Base-by-base conservation (phyloP, 2,113 vertebrate species). In the Amblyornis subalaris region DNA sequence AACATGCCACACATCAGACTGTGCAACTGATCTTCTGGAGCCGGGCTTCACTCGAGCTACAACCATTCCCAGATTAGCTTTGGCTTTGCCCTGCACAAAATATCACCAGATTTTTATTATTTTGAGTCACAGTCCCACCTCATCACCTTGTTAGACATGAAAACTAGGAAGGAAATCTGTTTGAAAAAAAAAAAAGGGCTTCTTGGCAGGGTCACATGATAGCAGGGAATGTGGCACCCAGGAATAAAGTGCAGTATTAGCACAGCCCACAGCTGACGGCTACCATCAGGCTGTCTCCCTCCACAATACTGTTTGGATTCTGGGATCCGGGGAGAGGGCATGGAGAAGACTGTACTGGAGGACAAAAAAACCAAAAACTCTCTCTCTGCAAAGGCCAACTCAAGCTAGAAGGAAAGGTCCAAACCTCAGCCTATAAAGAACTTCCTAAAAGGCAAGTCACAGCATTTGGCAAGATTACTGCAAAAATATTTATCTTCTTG, bases 401-500 rank as follows among this genome's bases (percentile, higher is more conserved):
- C 8, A 2, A 86, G 44, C 83, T 64, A 75, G 50, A 92, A 72
- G n/a, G 15, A 81, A 94, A 53, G 35, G 81, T 72, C 80, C 60
- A 53, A 65, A 78, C 33, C 15, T 78, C 55, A 58, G 35, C 31
- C 70, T 58, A 65, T 57, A 66, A 71, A 85, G 88, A 60, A 47
- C 35, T 72, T 93, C 73, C 53, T 88, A 73, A 89, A 75, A 89
- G 85, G 51, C 85, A 93, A 89, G 58, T 60, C 81, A 57, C 22
- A 93, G 71, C 71, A 90, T 50, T 82, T 95, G 87, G 89, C 78
- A 95, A 91, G 54, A 71, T 70, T 44, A 64, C 3, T 67, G 67
- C 45, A 79, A 82, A 95, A 90, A 94, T 80, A 93, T 89, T 94
- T 94, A 77, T 95, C 79, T 74, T 73, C 87, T 83, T 95, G 67